A percentile compares a stretch with the other conserved stretches of the same genome.
Evolutionary conservation across 2,888 invertebrate species (phyloP).

Genomic region (Perizoma flavofasciatum): DNA sequence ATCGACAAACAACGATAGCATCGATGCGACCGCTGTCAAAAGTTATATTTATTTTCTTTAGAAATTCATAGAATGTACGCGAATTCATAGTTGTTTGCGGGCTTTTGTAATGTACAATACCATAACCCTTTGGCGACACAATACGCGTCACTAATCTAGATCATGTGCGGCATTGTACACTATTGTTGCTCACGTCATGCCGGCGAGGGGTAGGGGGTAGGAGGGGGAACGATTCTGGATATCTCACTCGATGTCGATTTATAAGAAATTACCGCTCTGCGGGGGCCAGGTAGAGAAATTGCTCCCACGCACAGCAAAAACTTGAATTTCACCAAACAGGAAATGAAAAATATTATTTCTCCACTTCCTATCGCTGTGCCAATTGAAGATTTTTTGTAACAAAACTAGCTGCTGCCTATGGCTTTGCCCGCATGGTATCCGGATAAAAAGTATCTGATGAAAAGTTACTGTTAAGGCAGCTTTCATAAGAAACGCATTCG

Average conservation of each 20-base stretch:
- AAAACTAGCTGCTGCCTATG: no score
- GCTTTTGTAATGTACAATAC: slow-evolving; percentile 66
- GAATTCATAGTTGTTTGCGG: slow-evolving; percentile 78
- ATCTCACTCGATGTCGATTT: slow-evolving; percentile 81
- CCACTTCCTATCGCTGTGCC: slow-evolving; percentile 51
- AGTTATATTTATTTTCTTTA: slow-evolving; percentile 84
- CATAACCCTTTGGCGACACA: slow-evolving; percentile 82
- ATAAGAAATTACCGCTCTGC: slow-evolving; percentile 78
- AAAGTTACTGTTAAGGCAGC: no score
- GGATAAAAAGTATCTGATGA: no score
- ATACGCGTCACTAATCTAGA: slow-evolving; percentile 83
- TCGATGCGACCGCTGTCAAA: slow-evolving; percentile 79
- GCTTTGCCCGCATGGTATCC: no score
- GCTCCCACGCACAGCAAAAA: slow-evolving; percentile 76
- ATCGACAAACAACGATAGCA: slow-evolving; percentile 77
- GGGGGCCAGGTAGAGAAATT: slow-evolving; percentile 70
- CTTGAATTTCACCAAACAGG: slow-evolving; percentile 76
- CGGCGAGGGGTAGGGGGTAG: slow-evolving; percentile 55
- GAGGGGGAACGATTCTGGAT: slow-evolving; percentile 51
- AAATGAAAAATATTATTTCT: slow-evolving; percentile 71
- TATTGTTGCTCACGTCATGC: slow-evolving; percentile 54
- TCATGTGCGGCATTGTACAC: slow-evolving; percentile 76
- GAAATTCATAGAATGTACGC: slow-evolving; percentile 80
- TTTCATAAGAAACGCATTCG: no score
- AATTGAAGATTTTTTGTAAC: background rate